phyloP scores from a whole-genome alignment of 2,888 invertebrate genomes.

The Thera obeliscata region DNA sequence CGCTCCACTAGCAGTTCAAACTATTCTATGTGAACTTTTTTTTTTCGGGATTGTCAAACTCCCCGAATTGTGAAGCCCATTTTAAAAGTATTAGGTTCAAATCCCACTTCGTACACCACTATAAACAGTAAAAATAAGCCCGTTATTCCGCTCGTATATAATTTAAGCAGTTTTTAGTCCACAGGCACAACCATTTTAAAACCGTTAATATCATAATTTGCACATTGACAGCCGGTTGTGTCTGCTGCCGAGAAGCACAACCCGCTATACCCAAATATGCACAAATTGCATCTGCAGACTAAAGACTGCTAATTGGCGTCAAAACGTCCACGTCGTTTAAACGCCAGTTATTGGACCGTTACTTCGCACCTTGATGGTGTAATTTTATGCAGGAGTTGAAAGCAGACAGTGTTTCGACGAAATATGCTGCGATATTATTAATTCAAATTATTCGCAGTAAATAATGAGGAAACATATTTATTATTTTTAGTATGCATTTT shows the following conservation, averaged over 20 bases:
- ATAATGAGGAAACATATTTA: not conserved
- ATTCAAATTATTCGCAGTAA: not conserved
- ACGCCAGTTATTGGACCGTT: conserved; percentile 26
- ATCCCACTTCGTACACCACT: no score
- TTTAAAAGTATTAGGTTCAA: no score
- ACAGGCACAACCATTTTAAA: no score
- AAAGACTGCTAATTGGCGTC: conserved; percentile 34
- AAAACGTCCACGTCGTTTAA: conserved; percentile 21
- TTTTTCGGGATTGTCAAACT: no score
- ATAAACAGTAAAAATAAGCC: no score
- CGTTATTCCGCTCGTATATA: no score
- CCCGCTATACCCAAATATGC: conserved; percentile 31
- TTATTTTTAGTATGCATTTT: no score
- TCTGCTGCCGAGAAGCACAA: conserved; percentile 17
- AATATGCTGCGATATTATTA: conserved; percentile 14
- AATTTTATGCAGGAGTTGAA: conserved; percentile 32
- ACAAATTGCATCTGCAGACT: conserved; percentile 29
- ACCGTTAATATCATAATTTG: no score
- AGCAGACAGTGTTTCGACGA: conserved; percentile 14
- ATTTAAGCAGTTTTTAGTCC: no score
- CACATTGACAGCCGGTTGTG: not conserved
- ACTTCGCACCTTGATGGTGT: conserved; percentile 28
- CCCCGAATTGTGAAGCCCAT: no score
- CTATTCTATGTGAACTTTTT: no score
- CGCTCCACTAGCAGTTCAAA: no score